Evolutionary conservation across 2,113 vertebrate genomes (phyloP).

Genomic region (Colistium nudipinnis): DNA sequence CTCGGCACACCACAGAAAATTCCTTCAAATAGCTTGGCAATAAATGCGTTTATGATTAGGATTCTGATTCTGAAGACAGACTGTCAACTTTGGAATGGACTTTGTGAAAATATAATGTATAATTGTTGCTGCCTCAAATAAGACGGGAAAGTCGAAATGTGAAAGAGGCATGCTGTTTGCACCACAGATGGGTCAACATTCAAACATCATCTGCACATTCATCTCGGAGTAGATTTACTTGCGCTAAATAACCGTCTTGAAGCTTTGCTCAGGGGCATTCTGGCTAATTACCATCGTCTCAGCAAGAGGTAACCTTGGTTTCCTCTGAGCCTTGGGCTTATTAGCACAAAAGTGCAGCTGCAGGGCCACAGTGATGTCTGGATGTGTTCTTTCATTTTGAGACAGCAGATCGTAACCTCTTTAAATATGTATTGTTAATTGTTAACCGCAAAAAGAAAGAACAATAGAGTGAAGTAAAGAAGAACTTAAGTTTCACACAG

Average conservation of each 20-base stretch:
- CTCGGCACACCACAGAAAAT: too few relatives aligned
- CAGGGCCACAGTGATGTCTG: slow-evolving; percentile 40
- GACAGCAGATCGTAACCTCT: slow-evolving; percentile 49
- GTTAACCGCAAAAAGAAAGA: slow-evolving; percentile 33
- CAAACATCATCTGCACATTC: slow-evolving; percentile 29
- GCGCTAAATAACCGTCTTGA: slow-evolving; percentile 64
- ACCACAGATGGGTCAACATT: neutral
- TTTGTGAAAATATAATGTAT: neutral
- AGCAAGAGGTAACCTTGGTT: slow-evolving; percentile 72
- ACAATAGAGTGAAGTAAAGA: neutral
- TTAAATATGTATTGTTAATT: slow-evolving; percentile 52
- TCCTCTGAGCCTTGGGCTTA: slow-evolving; percentile 56
- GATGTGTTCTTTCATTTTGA: slow-evolving; percentile 50
- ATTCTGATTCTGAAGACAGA: neutral
- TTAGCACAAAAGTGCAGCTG: slow-evolving; percentile 65
- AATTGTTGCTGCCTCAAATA: neutral
- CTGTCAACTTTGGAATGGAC: neutral
- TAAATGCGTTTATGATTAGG: too few relatives aligned
- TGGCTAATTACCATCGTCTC: slow-evolving; percentile 58
- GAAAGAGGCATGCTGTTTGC: neutral
- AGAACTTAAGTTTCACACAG: slow-evolving; percentile 3
- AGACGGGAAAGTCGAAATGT: neutral
- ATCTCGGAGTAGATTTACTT: slow-evolving; percentile 39
- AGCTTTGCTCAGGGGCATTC: slow-evolving; percentile 63
- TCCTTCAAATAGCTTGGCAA: too few relatives aligned